A percentile compares a stretch with the other conserved stretches of the same genome.
Evolutionary conservation across 2,797 vertebrate genomes (phyloP).

Genomic region (Setipinna tenuifilis): DNA sequence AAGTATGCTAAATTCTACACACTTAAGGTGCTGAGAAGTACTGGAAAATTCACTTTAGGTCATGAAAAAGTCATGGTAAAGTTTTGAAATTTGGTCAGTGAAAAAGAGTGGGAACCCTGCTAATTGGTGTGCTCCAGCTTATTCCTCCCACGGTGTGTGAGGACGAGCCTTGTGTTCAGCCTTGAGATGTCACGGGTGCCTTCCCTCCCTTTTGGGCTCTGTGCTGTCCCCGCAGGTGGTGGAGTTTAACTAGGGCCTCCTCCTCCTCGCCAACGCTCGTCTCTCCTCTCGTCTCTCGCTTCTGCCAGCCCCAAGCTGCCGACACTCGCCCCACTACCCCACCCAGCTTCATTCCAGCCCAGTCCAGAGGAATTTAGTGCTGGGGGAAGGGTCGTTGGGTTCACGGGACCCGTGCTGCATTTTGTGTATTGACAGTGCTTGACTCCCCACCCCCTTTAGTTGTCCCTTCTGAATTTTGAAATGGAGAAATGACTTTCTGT

Average conservation of each 20-base stretch:
- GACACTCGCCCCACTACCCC: not conserved
- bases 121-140: not conserved
- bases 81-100: too few species aligned
- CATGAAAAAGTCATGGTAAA: too few species aligned
- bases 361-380: not conserved
- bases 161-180: not conserved
- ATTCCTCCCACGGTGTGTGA: not conserved
- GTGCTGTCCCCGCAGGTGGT: not conserved
- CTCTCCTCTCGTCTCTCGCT: not conserved
- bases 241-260: not conserved
- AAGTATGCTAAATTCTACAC: too few species aligned
- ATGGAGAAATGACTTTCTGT: not conserved
- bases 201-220: not conserved
- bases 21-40: too few species aligned
- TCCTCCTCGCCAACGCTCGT: not conserved
- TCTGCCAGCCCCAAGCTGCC: not conserved
- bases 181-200: not conserved
- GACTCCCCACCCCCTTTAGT: not conserved
- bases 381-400: not conserved
- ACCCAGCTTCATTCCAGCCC: constrained; percentile 5
- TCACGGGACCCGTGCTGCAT: not conserved
- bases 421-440: not conserved
- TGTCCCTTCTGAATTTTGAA: not conserved
- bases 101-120: too few species aligned
- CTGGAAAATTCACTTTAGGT: too few species aligned